A percentile compares a stretch with the other conserved stretches of the same genome.
These are phyloP conservation scores for Podarcis raffonei DNA, from an alignment of 2,113 vertebrate species.

Conservation along the genomic window DNA sequence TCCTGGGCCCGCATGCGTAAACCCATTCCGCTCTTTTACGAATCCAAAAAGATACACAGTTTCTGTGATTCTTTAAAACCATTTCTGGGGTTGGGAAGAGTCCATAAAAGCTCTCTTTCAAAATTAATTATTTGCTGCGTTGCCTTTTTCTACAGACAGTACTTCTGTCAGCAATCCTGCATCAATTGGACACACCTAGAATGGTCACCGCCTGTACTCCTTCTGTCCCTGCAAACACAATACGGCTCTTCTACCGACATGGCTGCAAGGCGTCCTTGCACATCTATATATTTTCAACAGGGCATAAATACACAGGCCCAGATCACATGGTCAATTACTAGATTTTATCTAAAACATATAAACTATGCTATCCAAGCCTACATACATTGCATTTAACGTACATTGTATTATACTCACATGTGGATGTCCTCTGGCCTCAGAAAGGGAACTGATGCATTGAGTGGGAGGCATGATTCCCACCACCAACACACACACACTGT, in stretches of 20 bases:
- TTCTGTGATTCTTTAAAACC: conserved; percentile 38
- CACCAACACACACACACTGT: too few relatives aligned
- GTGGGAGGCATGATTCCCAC: too few relatives aligned
- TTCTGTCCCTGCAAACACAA: background rate
- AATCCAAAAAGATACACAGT: background rate
- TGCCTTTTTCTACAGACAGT: conserved; percentile 30
- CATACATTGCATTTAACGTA: background rate
- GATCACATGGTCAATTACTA: background rate
- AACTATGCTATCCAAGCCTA: background rate
- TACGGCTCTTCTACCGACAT: background rate
- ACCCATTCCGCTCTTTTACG: too few relatives aligned
- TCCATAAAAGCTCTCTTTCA: conserved; percentile 13
- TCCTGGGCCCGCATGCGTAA: too few relatives aligned
- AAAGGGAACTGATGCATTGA: too few relatives aligned
- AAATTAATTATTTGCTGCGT: conserved; percentile 34
- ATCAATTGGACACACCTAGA: too few relatives aligned
- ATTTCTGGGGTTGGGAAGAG: conserved; percentile 28
- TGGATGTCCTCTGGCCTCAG: too few relatives aligned
- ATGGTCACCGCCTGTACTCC: too few relatives aligned
- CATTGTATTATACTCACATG: too few relatives aligned
- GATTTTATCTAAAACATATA: background rate
- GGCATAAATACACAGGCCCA: too few relatives aligned
- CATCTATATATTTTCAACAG: too few relatives aligned
- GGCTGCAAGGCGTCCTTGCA: background rate
- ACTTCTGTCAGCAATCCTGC: background rate